Percentiles rank a stretch among this genome's conserved stretches.
phyloP scores from a whole-genome alignment of 2,113 vertebrate genomes.

The Dicrurus megarhynchus region DNA sequence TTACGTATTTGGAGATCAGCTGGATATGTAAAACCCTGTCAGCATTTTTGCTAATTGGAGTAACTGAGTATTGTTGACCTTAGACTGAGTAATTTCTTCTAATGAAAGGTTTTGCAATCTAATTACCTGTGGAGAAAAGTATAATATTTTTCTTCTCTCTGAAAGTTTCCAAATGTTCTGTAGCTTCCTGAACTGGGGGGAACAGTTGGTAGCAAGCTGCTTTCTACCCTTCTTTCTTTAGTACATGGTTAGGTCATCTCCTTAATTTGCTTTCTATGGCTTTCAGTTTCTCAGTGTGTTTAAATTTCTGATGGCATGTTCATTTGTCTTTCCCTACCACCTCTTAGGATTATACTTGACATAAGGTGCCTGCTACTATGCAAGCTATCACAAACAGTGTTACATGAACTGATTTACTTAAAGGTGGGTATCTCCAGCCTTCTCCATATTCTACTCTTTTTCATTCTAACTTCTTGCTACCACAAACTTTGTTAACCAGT shows the following conservation, averaged over 20 bases:
- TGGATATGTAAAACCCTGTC: neutral
- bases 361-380: neutral
- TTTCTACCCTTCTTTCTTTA: neutral
- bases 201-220: neutral
- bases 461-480: neutral
- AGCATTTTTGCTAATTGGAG: neutral
- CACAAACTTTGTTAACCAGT: neutral
- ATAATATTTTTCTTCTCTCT: neutral
- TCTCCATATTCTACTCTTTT: neutral
- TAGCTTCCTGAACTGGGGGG: neutral
- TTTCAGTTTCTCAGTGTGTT: neutral
- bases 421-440: neutral
- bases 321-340: neutral
- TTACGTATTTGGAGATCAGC: fast-evolving
- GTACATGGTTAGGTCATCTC: neutral
- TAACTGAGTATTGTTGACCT: neutral
- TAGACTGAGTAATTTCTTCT: neutral
- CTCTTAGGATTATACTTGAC: neutral
- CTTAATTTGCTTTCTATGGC: neutral
- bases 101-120: neutral
- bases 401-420: neutral
- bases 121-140: neutral
- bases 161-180: neutral
- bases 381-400: fast-evolving
- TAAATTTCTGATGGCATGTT: neutral